Evolutionary conservation across 2,113 vertebrate genomes (phyloP).

Genomic region (Chlorocebus sabaeus): DNA sequence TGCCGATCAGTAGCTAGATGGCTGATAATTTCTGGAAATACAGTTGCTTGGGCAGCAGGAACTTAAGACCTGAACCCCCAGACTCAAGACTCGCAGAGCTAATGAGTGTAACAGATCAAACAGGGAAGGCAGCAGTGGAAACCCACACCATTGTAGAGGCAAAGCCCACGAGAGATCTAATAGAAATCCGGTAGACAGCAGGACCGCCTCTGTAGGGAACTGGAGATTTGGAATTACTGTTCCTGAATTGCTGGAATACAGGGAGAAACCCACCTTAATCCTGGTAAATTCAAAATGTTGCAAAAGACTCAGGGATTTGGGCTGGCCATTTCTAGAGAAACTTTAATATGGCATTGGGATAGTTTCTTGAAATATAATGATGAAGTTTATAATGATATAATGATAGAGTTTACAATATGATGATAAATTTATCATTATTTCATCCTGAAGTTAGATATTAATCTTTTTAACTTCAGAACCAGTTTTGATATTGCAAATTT

Average conservation of each 20-base stretch:
- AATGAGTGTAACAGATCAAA: neutral
- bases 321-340: neutral
- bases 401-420: neutral
- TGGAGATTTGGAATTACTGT: neutral
- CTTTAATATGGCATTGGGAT: neutral
- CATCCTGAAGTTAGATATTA: neutral
- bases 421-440: neutral
- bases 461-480: neutral
- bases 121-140: neutral
- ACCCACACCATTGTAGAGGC: neutral
- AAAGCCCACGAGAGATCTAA: neutral
- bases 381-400: neutral
- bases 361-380: neutral
- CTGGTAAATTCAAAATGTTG: neutral
- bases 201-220: neutral
- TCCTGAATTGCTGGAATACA: neutral
- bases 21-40: neutral
- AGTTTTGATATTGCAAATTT: neutral
- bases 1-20: neutral
- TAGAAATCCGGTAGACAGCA: neutral
- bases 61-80: neutral
- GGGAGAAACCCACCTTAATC: neutral
- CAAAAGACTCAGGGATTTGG: fast-evolving
- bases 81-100: neutral
- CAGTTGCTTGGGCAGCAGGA: neutral